Conservation (phyloP, 2,113 vertebrate genomes). For the Epinephelus lanceolatus region DNA sequence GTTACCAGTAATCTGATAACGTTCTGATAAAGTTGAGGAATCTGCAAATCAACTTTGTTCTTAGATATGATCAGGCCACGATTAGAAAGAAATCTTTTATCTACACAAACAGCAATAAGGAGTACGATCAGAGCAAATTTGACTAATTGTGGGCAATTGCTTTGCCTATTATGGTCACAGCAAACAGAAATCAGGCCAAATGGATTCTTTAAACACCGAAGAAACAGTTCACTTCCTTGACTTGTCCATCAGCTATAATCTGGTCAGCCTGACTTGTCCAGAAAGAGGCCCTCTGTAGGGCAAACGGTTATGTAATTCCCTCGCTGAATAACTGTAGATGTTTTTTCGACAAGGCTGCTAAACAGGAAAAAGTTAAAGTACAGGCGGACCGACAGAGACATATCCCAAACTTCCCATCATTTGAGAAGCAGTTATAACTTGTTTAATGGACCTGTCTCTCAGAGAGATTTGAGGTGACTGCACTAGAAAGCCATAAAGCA, state of each 20-base stretch:
- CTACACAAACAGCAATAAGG: not conserved
- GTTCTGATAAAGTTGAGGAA: not conserved
- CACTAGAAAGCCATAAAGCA: not conserved
- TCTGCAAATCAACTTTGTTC: not conserved
- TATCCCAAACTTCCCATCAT: not conserved
- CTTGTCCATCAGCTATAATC: constrained; percentile 43
- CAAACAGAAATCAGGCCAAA: constrained; percentile 22
- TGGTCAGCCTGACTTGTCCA: constrained; percentile 39
- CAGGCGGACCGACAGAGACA: not conserved
- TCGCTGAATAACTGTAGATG: constrained; percentile 35
- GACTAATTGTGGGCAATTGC: constrained; percentile 16
- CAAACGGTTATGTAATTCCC: constrained; percentile 68
- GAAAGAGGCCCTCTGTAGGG: constrained; percentile 41
- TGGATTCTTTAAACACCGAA: constrained; percentile 16
- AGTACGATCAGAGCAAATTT: constrained; percentile 1
- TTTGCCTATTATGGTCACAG: constrained; percentile 8
- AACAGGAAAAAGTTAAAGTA: constrained; percentile 30
- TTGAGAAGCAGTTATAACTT: constrained; percentile 6
- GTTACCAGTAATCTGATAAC: not conserved
- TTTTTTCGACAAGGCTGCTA: constrained; percentile 35
- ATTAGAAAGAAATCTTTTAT: not conserved
- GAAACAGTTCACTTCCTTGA: constrained; percentile 16
- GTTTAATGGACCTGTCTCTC: constrained; percentile 2
- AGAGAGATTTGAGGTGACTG: not conserved
- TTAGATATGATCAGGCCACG: not conserved